Percentiles rank a stretch among this genome's conserved stretches.
Evolutionary conservation across 1,140 invertebrate species (phyloP).

Genomic region (Sitophilus oryzae): DNA sequence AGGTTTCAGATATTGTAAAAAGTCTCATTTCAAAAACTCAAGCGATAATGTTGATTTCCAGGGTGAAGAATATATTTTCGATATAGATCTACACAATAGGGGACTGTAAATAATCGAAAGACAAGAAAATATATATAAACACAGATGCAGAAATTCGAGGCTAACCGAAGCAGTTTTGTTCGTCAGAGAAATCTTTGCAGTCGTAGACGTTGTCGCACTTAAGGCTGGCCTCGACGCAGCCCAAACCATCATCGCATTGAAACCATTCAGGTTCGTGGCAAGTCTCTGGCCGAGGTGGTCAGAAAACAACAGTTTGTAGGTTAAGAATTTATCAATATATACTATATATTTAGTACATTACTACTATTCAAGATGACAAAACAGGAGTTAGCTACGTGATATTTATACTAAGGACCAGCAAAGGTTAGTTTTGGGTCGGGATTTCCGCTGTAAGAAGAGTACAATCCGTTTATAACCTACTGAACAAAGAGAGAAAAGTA

Average conservation of each 20-base stretch:
- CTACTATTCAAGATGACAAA: too few relatives aligned
- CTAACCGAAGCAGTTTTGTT: slow-evolving; percentile 76
- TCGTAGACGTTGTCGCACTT: slow-evolving; percentile 83
- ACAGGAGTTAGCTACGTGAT: too few relatives aligned
- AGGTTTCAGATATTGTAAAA: too few relatives aligned
- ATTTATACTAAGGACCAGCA: too few relatives aligned
- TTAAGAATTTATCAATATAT: neutral
- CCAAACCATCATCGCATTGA: slow-evolving; percentile 56
- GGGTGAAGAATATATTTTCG: neutral
- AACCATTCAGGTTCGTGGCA: slow-evolving; percentile 61
- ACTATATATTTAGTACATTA: too few relatives aligned
- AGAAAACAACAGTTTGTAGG: slow-evolving; percentile 32
- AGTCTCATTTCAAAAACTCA: too few relatives aligned
- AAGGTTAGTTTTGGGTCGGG: too few relatives aligned
- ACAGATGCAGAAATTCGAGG: slow-evolving; percentile 17
- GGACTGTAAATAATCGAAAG: neutral
- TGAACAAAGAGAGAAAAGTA: too few relatives aligned
- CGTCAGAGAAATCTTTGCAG: slow-evolving; percentile 87
- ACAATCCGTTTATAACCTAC: too few relatives aligned
- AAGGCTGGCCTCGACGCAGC: slow-evolving; percentile 58
- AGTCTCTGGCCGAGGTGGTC: slow-evolving; percentile 43
- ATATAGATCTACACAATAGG: neutral
- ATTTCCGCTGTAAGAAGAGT: too few relatives aligned
- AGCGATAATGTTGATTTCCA: too few relatives aligned
- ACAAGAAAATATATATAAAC: slow-evolving; percentile 6